Evolutionary conservation across 2,888 invertebrate species (phyloP).

Genomic region (Adelphocoris suturalis): DNA sequence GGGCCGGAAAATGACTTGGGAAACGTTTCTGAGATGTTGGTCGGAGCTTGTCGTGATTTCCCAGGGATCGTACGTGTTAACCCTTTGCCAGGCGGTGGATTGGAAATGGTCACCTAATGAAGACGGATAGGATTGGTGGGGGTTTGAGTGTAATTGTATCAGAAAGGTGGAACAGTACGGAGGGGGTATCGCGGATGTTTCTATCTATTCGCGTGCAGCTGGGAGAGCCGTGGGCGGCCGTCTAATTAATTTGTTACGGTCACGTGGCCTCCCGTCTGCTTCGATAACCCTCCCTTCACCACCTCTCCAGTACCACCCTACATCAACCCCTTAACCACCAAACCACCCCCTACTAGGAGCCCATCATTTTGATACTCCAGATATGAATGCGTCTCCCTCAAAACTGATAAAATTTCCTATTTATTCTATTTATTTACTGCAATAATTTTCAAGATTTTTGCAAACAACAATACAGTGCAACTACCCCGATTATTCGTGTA

Average conservation of each 20-base stretch:
- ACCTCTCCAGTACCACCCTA: background rate
- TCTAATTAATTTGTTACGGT: conserved; percentile 48
- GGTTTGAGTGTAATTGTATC: conserved; percentile 50
- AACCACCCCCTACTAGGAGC: background rate
- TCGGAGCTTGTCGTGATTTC: background rate
- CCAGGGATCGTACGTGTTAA: background rate
- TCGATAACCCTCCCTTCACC: background rate
- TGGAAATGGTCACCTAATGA: conserved; percentile 3
- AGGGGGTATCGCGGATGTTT: conserved; percentile 21
- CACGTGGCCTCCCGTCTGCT: conserved; percentile 21
- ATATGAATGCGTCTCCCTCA: no score
- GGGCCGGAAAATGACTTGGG: background rate
- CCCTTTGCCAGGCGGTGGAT: background rate
- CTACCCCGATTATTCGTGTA: no score
- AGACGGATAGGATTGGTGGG: conserved; percentile 39
- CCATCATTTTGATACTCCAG: background rate
- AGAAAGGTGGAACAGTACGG: conserved; percentile 23
- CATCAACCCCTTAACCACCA: background rate
- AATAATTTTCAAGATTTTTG: no score
- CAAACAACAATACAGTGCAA: no score
- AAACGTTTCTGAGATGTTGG: conserved; percentile 26
- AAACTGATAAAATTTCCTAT: no score
- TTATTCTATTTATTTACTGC: no score
- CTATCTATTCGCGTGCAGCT: conserved; percentile 30
- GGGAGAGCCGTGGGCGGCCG: conserved; percentile 1